Evolutionary conservation across 2,797 vertebrate species (phyloP).

Genomic region (Poeciliopsis infans): DNA sequence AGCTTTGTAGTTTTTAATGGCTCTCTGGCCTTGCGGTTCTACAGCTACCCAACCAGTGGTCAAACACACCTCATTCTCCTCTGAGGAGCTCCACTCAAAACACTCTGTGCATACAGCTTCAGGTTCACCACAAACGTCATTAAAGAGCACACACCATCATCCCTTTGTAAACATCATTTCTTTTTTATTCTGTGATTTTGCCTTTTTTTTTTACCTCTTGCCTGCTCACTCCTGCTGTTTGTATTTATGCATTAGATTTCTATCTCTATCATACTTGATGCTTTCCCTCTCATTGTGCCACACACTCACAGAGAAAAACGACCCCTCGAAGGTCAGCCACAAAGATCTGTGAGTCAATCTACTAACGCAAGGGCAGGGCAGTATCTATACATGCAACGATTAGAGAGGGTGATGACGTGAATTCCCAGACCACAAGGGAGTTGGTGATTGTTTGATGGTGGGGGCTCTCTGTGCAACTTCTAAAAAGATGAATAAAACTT

Average conservation of each 20-base stretch:
- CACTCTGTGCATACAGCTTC: constrained; percentile 14
- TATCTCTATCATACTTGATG: too few relatives aligned
- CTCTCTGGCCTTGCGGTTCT: constrained; percentile 41
- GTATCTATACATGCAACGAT: constrained; percentile 23
- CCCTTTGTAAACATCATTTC: background rate
- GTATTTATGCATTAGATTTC: background rate
- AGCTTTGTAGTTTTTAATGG: constrained; percentile 65
- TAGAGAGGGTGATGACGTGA: constrained; percentile 32
- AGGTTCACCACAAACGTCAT: constrained; percentile 30
- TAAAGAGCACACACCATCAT: constrained; percentile 22
- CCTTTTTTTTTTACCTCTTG: background rate
- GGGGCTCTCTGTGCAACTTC: constrained; percentile 37
- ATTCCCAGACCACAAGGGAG: background rate
- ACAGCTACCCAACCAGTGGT: constrained; percentile 26
- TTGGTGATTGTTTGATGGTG: constrained; percentile 7
- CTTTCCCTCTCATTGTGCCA: constrained; percentile 10
- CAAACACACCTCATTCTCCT: constrained; percentile 23
- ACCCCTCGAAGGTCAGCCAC: constrained; percentile 61
- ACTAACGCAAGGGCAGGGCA: constrained; percentile 17
- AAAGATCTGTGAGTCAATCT: constrained; percentile 61
- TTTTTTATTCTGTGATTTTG: constrained; percentile 10
- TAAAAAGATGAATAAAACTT: constrained; percentile 44
- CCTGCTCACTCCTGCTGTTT: constrained; percentile 3
- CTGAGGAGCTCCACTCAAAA: constrained; percentile 23
- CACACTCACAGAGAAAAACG: constrained; percentile 45